Evolutionary conservation across 2,113 vertebrate species (phyloP), one percentile per base, ranked within the genome.

Genomic region (Quiscalus mexicanus): DNA sequence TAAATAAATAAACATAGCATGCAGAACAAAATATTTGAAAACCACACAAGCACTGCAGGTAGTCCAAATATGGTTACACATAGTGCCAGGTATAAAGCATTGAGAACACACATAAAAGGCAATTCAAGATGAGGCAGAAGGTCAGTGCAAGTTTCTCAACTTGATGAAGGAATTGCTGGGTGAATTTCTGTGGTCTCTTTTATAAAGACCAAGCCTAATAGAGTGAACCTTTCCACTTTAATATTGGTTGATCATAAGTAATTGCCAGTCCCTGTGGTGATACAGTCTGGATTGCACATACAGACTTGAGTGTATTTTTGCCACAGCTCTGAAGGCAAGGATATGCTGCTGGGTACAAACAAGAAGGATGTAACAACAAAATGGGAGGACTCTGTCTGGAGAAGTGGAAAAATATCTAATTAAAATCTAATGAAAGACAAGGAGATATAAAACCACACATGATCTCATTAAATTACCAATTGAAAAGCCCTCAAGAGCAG

Each of bases 381-480:
- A 76, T 45, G 18, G 55, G 37, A 86, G 50, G 30, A 52, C 15
- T 78, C 33, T 70, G 22, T 63, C 14, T 71, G 78, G 53, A 82
- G 53, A 35, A 93, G 49, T 62, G 31, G 49, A 79, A 75, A 82
- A 82, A 77, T 93, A 42, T 65, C n/a, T 86, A 69, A 90, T 91
- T 88, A 69, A 91, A 90, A 91, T 65, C 70, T 76, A 89, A 89
- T 84, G 62, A 96, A 87, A 85, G 73, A 87, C 49, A 87, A 93
- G 62, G 23, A 82, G 58, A 87, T 76, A 74, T 87, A 94, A 92
- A 91, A 53, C 15, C 49, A 15, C 23, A 39, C 25, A n/a, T 33
- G 39, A 91, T 90, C 71, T 83, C 64, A n/a, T 75, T 89, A 84
- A 91, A 77, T 78, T 58, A 85, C 23, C 55, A 83, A 73, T 8